These are phyloP conservation scores for Lutraria lutraria DNA, from an alignment of 2,888 invertebrate species.

Conservation along the genomic window DNA sequence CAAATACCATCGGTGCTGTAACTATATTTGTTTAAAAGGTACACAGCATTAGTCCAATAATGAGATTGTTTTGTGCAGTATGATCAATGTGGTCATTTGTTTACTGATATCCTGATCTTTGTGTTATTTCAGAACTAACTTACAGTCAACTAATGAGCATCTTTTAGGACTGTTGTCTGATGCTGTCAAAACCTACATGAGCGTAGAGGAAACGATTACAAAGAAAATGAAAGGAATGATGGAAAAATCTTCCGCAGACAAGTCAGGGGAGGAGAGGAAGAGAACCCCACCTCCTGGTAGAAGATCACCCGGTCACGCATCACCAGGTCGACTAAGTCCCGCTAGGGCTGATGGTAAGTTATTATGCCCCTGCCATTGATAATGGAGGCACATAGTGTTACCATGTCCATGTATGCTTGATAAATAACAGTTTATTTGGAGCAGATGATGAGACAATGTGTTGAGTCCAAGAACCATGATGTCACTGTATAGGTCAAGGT, in stretches of 20 bases:
- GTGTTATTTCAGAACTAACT: slow-evolving; percentile 74
- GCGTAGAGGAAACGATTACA: slow-evolving; percentile 83
- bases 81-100: too few relatives aligned
- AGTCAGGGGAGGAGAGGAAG: slow-evolving; percentile 44
- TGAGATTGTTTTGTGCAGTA: too few relatives aligned
- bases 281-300: slow-evolving; percentile 59
- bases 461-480: too few relatives aligned
- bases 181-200: slow-evolving; percentile 82
- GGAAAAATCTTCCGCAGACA: slow-evolving; percentile 54
- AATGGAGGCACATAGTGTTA: background rate
- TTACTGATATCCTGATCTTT: too few relatives aligned
- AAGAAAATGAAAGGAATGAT: slow-evolving; percentile 74
- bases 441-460: too few relatives aligned
- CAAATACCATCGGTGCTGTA: too few relatives aligned
- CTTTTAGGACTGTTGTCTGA: slow-evolving; percentile 83
- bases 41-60: too few relatives aligned
- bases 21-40: too few relatives aligned
- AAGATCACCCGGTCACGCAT: slow-evolving; percentile 60
- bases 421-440: background rate
- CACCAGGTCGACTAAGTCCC: slow-evolving; percentile 61
- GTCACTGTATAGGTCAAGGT: too few relatives aligned
- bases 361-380: background rate
- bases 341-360: slow-evolving; percentile 62
- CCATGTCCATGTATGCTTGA: background rate
- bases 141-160: slow-evolving; percentile 81